Conservation (phyloP, 2,888 invertebrate species). For the Hololepta plana region DNA sequence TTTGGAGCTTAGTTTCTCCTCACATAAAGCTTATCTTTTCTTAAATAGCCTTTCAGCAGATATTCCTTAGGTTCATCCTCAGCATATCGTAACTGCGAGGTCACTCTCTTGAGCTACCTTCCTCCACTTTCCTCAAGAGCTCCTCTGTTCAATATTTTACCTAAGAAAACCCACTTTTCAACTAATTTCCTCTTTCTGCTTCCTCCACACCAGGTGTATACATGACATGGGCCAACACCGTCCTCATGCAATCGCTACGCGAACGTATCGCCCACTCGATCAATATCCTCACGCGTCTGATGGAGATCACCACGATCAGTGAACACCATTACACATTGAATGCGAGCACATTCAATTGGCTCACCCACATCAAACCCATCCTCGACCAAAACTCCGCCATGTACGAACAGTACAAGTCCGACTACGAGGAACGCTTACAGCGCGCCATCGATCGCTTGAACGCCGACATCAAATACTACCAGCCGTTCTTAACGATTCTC, state of each 20-base stretch:
- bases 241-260: conserved; percentile 46
- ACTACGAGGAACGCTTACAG: conserved; percentile 66
- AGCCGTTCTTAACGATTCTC: conserved; percentile 56
- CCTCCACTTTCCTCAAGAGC: too few relatives aligned
- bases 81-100: too few relatives aligned
- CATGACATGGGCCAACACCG: conserved; percentile 61
- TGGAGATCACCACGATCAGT: conserved; percentile 59
- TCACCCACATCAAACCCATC: conserved; percentile 59
- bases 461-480: conserved; percentile 48
- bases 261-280: conserved; percentile 51
- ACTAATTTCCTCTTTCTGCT: too few relatives aligned
- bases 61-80: too few relatives aligned
- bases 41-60: too few relatives aligned
- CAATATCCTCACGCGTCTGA: conserved; percentile 44
- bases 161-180: too few relatives aligned
- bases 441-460: conserved; percentile 51
- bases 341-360: conserved; percentile 68
- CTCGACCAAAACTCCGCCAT: conserved; percentile 63
- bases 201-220: conserved; percentile 39
- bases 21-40: too few relatives aligned
- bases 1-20: too few relatives aligned
- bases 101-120: too few relatives aligned
- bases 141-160: too few relatives aligned
- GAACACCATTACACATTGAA: conserved; percentile 63
- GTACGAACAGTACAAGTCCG: conserved; percentile 65